A percentile compares a stretch with the other conserved stretches of the same genome.
Evolutionary conservation across 2,113 vertebrate species (phyloP).

Genomic region (Collichthys lucidus): DNA sequence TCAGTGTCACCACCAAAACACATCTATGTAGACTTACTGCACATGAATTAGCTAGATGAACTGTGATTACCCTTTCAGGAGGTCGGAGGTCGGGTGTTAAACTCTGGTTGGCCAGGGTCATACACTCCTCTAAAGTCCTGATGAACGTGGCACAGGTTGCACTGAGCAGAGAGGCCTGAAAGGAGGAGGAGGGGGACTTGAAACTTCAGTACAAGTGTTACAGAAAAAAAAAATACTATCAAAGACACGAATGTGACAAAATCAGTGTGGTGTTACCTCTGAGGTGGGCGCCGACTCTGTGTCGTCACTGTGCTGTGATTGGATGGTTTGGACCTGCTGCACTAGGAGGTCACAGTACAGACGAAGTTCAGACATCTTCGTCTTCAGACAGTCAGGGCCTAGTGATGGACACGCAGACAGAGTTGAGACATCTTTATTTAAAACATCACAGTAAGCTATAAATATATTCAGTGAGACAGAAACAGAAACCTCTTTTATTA

Average conservation of each 20-base stretch:
- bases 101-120: conserved; percentile 94
- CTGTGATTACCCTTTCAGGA: conserved; percentile 64
- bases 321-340: conserved; percentile 79
- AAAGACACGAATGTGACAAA: not conserved
- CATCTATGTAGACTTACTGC: not conserved
- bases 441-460: not conserved
- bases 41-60: not conserved
- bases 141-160: conserved; percentile 98
- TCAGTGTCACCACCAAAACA: not conserved
- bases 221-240: too few species aligned
- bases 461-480: not conserved
- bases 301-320: conserved; percentile 84
- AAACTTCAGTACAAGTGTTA: too few species aligned
- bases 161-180: conserved; percentile 90
- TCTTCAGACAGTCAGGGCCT: conserved; percentile 91
- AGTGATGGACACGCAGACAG: not conserved
- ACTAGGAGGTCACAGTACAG: conserved; percentile 95
- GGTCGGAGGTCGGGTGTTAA: conserved; percentile 90
- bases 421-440: not conserved
- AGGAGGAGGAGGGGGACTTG: not conserved
- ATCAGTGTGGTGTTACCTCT: conserved; percentile 46
- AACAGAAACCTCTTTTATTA: not conserved
- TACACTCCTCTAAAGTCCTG: conserved; percentile 96
- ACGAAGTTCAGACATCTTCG: conserved; percentile 98
- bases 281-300: conserved; percentile 51